These are phyloP conservation scores for Idaea aversata DNA, from an alignment of 2,888 invertebrate species.

Conservation along the genomic window DNA sequence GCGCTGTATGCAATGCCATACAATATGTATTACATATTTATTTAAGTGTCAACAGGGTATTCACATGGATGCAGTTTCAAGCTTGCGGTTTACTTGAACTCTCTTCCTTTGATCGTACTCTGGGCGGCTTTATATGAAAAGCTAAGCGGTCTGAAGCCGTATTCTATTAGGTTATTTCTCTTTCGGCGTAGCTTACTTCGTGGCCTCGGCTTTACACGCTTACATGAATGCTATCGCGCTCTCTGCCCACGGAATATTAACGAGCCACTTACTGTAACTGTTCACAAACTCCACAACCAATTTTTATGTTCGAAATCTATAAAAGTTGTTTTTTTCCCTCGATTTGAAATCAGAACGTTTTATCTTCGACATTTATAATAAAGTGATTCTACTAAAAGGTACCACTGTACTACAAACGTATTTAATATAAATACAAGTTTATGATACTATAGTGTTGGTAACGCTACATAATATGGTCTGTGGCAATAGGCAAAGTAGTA, in stretches of 20 bases:
- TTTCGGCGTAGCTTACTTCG: constrained; percentile 27
- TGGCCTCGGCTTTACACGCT: constrained; percentile 41
- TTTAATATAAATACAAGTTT: too few species aligned
- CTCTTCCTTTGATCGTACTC: background rate
- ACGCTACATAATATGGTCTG: too few species aligned
- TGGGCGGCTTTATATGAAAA: constrained; percentile 6
- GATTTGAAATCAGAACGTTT: constrained; percentile 38
- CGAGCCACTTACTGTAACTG: constrained; percentile 55
- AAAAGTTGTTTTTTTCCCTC: constrained; percentile 32
- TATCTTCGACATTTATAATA: constrained; percentile 23
- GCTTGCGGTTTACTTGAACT: background rate
- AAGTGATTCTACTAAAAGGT: background rate
- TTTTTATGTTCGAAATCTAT: constrained; percentile 45
- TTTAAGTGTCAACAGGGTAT: background rate
- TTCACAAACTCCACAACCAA: constrained; percentile 43
- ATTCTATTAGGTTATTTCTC: constrained; percentile 19
- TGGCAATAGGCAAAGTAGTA: too few species aligned
- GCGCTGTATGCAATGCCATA: too few species aligned
- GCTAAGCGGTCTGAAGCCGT: constrained; percentile 10
- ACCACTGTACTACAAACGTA: too few species aligned
- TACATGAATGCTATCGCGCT: constrained; percentile 55
- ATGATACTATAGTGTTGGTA: too few species aligned
- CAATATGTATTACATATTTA: background rate
- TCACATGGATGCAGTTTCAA: background rate
- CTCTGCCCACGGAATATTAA: constrained; percentile 54